phyloP scores from a whole-genome alignment of 2,797 vertebrate genomes.

The Yasuhikotakia modesta region DNA sequence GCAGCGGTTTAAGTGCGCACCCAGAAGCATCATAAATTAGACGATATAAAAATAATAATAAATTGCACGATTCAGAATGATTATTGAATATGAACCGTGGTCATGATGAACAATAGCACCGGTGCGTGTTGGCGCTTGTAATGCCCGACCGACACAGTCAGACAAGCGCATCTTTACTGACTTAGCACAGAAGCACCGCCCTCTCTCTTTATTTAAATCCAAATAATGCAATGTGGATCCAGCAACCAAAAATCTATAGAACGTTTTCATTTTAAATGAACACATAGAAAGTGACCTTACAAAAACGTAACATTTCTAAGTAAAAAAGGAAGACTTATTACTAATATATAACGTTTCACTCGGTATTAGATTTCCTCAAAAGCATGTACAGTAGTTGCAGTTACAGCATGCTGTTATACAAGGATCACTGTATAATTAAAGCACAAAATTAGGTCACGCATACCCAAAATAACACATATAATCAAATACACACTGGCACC shows the following conservation, averaged over 20 bases:
- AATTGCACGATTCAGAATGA: conserved; percentile 22
- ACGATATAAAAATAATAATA: not conserved
- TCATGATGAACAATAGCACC: conserved; percentile 39
- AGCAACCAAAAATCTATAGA: too few relatives aligned
- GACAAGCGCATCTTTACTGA: conserved; percentile 30
- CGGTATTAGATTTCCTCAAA: not conserved
- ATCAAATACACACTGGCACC: conserved; percentile 15
- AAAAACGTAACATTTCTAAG: too few relatives aligned
- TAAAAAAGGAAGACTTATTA: too few relatives aligned
- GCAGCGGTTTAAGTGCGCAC: conserved; percentile 15
- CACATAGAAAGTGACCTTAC: too few relatives aligned
- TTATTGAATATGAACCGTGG: not conserved
- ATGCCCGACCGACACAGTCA: not conserved
- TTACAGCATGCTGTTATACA: not conserved
- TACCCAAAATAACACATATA: conserved; percentile 40
- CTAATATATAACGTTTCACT: not conserved
- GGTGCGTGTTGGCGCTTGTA: not conserved
- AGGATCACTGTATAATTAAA: conserved; percentile 22
- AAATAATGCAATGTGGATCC: too few relatives aligned
- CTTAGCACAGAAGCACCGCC: conserved; percentile 7
- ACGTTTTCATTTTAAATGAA: too few relatives aligned
- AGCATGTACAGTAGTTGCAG: conserved; percentile 21
- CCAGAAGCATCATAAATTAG: conserved; percentile 39
- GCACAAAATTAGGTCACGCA: conserved; percentile 20
- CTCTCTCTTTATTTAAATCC: not conserved